Base-by-base conservation (phyloP, 2,888 invertebrate species). In the Apamea sordens region DNA sequence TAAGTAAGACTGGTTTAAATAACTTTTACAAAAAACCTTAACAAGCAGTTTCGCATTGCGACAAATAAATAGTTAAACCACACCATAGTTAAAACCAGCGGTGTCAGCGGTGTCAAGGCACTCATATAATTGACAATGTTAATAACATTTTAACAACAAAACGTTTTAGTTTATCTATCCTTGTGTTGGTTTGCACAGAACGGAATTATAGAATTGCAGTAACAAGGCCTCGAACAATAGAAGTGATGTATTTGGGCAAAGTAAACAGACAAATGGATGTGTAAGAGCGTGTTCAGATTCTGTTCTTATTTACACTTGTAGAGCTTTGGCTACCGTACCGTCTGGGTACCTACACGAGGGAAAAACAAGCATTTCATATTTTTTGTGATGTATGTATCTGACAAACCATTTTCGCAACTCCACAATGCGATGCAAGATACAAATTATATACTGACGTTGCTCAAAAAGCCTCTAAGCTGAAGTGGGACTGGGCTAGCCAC, bases 111-210 rank as follows among this genome's bases (percentile, higher is more conserved):
- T 80, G 68, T 84, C 80, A 68, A 41, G 53, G 67, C 63, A 64
- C 53, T 69, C 73, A 65, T 69, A 56, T 74, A 87, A 80, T 80
- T 79, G 79, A 79, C 88, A 90, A 90, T 90, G 86, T 88, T 89
- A 88, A 86, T 81, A 89, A 84, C 86, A 89, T 89, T 85, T 87
- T 88, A 87, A 85, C 82, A 87, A 86, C 86, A 80, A 88, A 85
- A 80, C 79, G 68, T 76, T 72, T 88, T 81, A 70, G 87, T 85
- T 85, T 91, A 87, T 74, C 73, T 82, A 90, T 89, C 92, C 93
- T 93, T 93, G 93, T 89, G 69, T 89, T 73, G 71, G 90, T 93
- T 92, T 91, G 82, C 74, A 84, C 85, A 90, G 90, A 79, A 87
- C 82, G 78, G 59, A 84, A 76, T 75, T 84, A 77, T 85, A 88